A percentile compares a stretch with the other conserved stretches of the same genome.
phyloP scores from a whole-genome alignment of 2,888 invertebrate genomes.

The Lucinisca nassula region DNA sequence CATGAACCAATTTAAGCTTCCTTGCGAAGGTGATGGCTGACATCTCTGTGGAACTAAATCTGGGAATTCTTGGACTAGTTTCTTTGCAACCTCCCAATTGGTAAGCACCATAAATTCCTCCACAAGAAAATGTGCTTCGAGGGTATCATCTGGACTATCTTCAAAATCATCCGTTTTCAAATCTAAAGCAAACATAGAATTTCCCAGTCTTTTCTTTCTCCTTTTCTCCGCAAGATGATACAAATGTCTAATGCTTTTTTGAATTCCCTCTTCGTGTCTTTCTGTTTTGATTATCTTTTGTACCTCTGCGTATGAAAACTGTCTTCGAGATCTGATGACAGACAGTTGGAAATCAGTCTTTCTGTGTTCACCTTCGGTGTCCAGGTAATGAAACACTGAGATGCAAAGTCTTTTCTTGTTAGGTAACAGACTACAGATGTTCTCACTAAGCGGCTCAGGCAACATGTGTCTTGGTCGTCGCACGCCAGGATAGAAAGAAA shows the following conservation, averaged over 20 bases:
- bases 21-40: conserved; percentile 50
- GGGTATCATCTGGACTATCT: conserved; percentile 10
- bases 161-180: conserved; percentile 36
- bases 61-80: conserved; percentile 19
- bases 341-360: conserved; percentile 33
- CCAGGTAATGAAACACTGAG: conserved; percentile 60
- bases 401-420: conserved; percentile 57
- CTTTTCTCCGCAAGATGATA: conserved; percentile 50
- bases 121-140: conserved; percentile 63
- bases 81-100: conserved; percentile 44
- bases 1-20: conserved; percentile 41
- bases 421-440: conserved; percentile 57
- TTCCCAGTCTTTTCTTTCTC: conserved; percentile 46
- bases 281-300: conserved; percentile 35
- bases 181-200: conserved; percentile 49
- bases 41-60: conserved; percentile 44
- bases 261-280: neutral
- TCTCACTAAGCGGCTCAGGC: conserved; percentile 56
- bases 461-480: conserved; percentile 57
- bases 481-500: conserved; percentile 58
- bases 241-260: conserved; percentile 51
- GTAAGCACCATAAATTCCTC: conserved; percentile 67
- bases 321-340: conserved; percentile 37
- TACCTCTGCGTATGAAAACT: conserved; percentile 52
- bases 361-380: conserved; percentile 17